Percentiles rank a stretch among this genome's conserved stretches.
These are phyloP conservation scores for Turdus rufiventris DNA, from an alignment of 2,113 vertebrate species.

Conservation along the genomic window DNA sequence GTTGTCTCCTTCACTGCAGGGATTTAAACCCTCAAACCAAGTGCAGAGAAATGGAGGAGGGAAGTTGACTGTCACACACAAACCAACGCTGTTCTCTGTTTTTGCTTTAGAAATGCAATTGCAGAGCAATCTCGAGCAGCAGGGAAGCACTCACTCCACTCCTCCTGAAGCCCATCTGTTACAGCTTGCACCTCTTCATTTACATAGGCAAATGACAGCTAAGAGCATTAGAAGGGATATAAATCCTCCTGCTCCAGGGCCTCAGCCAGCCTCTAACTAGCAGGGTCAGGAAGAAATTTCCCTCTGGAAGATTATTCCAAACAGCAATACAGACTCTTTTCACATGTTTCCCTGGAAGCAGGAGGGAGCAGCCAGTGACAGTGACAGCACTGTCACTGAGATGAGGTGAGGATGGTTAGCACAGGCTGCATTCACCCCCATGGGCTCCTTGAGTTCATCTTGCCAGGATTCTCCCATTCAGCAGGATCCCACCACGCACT, in stretches of 20 bases:
- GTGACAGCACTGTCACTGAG: not conserved
- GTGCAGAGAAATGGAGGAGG: slow-evolving; percentile 25
- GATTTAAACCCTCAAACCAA: slow-evolving; percentile 8
- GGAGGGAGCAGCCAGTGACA: not conserved
- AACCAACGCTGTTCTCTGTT: slow-evolving; percentile 3
- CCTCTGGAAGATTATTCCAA: not conserved
- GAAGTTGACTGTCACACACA: not conserved
- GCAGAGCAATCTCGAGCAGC: slow-evolving; percentile 50
- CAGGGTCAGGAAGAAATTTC: slow-evolving; percentile 28
- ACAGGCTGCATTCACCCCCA: not conserved
- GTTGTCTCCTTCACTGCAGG: not conserved
- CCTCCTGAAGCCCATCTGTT: slow-evolving; percentile 58
- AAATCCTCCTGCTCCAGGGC: not conserved
- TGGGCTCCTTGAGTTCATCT: not conserved
- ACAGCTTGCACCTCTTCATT: slow-evolving; percentile 44
- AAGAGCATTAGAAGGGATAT: slow-evolving; percentile 34
- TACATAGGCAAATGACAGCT: slow-evolving; percentile 52
- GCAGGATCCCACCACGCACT: not conserved
- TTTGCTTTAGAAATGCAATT: slow-evolving; percentile 41
- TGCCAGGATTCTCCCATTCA: not conserved
- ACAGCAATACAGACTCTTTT: not conserved
- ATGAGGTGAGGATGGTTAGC: not conserved
- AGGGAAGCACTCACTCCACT: slow-evolving; percentile 31
- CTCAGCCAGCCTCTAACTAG: slow-evolving; percentile 16
- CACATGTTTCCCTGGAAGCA: not conserved